Percentiles rank a stretch among this genome's conserved stretches.
Conservation (phyloP, 2,113 vertebrate genomes). For the Microcebus lehilahytsara region DNA sequence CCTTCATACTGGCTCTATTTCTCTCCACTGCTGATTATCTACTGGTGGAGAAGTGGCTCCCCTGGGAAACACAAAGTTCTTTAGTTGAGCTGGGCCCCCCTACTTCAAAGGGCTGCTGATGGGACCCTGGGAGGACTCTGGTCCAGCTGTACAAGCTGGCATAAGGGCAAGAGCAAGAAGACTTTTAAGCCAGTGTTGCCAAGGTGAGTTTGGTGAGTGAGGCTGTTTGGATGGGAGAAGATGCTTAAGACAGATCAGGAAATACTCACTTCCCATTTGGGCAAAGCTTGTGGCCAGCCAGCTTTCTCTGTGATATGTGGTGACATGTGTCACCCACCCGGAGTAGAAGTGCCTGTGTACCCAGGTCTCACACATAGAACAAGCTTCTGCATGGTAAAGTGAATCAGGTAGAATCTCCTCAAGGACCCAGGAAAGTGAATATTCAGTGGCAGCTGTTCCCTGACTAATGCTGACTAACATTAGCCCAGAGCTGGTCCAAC, state of each 20-base stretch:
- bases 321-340: not conserved
- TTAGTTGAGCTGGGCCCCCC: not conserved
- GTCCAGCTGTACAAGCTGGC: not conserved
- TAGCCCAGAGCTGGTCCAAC: not conserved
- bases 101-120: not conserved
- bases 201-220: not conserved
- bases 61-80: not conserved
- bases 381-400: not conserved
- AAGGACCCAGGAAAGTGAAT: not conserved
- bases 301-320: not conserved
- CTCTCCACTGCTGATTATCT: not conserved
- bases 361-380: not conserved
- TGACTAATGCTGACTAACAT: not conserved
- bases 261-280: not conserved
- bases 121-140: not conserved
- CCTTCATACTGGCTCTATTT: not conserved
- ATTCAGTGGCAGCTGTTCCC: not conserved
- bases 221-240: not conserved
- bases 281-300: not conserved
- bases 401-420: not conserved
- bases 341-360: not conserved
- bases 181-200: not conserved
- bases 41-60: not conserved
- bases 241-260: not conserved
- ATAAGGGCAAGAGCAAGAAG: not conserved